These are phyloP conservation scores for Halcyon leucocephala DNA, from an alignment of 2,797 vertebrate genomes.

Conservation along the genomic window DNA sequence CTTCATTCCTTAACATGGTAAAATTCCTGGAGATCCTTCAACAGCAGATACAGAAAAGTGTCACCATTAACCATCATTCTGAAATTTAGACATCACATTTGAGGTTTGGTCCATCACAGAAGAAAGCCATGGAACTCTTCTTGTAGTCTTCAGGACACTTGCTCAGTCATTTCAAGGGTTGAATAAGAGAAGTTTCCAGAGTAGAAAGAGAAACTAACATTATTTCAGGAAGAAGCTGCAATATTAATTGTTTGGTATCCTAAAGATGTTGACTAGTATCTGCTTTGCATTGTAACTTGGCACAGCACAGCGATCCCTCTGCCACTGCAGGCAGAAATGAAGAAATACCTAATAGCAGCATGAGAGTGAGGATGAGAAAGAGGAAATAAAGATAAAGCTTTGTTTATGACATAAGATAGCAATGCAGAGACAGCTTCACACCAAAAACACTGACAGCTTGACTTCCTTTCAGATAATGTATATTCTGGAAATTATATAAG, in stretches of 20 bases:
- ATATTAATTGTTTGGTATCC: neutral
- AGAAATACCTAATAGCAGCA: neutral
- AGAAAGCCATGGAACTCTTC: neutral
- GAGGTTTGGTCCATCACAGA: conserved; percentile 7
- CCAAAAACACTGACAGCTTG: neutral
- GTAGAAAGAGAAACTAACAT: conserved; percentile 22
- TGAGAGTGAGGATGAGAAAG: neutral
- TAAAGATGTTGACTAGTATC: neutral
- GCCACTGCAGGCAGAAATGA: neutral
- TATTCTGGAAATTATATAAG: neutral
- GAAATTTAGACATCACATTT: conserved; percentile 33
- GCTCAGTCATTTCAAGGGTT: neutral
- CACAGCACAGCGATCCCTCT: neutral
- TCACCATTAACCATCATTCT: neutral
- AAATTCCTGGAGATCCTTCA: neutral
- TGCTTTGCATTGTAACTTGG: neutral
- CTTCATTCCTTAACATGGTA: neutral
- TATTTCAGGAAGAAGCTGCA: conserved; percentile 4
- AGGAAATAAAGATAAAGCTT: conserved; percentile 16
- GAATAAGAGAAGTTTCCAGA: conserved; percentile 25
- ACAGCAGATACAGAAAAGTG: neutral
- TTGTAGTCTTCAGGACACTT: neutral
- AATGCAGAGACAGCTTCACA: neutral
- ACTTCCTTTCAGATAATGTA: neutral
- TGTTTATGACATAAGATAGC: neutral